phyloP scores from a whole-genome alignment of 2,113 vertebrate genomes.

The Atractosteus spatula region DNA sequence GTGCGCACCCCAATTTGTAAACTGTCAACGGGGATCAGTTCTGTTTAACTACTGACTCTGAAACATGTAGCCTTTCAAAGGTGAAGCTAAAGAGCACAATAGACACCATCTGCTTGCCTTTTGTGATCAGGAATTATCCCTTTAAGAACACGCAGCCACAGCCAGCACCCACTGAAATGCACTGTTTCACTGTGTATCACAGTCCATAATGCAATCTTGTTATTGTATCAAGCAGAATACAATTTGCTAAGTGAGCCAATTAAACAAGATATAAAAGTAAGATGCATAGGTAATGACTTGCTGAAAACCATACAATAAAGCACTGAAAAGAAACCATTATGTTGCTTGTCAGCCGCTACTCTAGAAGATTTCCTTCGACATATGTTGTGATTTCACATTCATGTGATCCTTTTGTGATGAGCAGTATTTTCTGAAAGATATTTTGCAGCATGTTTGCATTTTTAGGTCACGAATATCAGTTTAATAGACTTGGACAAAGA shows the following conservation, averaged over 20 bases:
- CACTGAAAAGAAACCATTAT: not conserved
- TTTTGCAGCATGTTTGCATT: too few species aligned
- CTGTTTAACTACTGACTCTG: conserved; percentile 20
- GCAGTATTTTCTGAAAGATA: too few species aligned
- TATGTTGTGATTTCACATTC: not conserved
- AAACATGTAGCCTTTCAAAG: conserved; percentile 1
- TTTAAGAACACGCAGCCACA: conserved; percentile 15
- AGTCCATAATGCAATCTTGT: conserved; percentile 18
- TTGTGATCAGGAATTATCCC: conserved; percentile 18
- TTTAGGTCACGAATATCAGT: too few species aligned
- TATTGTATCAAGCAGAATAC: conserved; percentile 4
- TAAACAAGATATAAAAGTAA: conserved; percentile 11
- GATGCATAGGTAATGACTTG: conserved; percentile 9
- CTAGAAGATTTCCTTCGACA: not conserved
- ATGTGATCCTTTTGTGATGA: too few species aligned
- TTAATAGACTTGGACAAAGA: too few species aligned
- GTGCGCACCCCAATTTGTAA: conserved; percentile 15
- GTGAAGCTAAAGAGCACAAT: conserved; percentile 19
- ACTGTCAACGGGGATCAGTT: conserved; percentile 19
- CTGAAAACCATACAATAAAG: not conserved
- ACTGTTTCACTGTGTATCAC: conserved; percentile 13
- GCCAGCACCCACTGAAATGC: conserved; percentile 13
- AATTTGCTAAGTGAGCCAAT: conserved; percentile 2
- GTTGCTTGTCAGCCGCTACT: not conserved
- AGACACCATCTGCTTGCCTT: conserved; percentile 27